Percentiles rank a stretch among this genome's conserved stretches.
These are phyloP conservation scores for Meriones unguiculatus DNA, from an alignment of 2,113 vertebrate genomes.

Conservation along the genomic window DNA sequence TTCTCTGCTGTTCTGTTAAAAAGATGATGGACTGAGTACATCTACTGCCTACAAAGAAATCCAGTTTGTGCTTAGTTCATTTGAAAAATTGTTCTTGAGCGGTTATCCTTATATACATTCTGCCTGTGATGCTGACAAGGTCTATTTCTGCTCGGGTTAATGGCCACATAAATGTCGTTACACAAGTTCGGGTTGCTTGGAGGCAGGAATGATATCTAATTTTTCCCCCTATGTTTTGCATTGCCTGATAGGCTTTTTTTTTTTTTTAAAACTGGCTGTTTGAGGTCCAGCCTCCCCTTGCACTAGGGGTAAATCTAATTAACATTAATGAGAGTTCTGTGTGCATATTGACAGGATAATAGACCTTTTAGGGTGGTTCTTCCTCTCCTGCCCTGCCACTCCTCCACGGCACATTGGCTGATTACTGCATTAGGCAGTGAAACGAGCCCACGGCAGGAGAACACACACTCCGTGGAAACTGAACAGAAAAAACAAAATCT, in stretches of 20 bases:
- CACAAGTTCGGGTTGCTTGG: conserved; percentile 77
- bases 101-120: conserved; percentile 69
- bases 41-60: conserved; percentile 61
- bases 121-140: conserved; percentile 76
- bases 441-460: conserved; percentile 48
- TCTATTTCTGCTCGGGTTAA: conserved; percentile 80
- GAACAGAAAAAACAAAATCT: conserved; percentile 36
- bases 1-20: conserved; percentile 50
- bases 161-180: conserved; percentile 80
- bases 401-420: conserved; percentile 57
- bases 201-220: conserved; percentile 76
- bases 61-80: conserved; percentile 72
- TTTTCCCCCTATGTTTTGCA: conserved; percentile 57
- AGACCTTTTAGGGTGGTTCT: conserved; percentile 74
- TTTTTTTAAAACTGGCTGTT: conserved; percentile 63
- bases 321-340: conserved; percentile 80
- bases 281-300: conserved; percentile 72
- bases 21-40: conserved; percentile 68
- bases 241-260: conserved; percentile 54
- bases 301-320: conserved; percentile 77
- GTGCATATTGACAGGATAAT: conserved; percentile 74
- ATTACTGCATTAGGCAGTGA: conserved; percentile 74
- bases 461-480: conserved; percentile 62
- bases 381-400: conserved; percentile 48
- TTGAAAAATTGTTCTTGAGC: conserved; percentile 74